Base-by-base conservation (phyloP, 2,113 vertebrate species). In the Brachionichthys hirsutus region DNA sequence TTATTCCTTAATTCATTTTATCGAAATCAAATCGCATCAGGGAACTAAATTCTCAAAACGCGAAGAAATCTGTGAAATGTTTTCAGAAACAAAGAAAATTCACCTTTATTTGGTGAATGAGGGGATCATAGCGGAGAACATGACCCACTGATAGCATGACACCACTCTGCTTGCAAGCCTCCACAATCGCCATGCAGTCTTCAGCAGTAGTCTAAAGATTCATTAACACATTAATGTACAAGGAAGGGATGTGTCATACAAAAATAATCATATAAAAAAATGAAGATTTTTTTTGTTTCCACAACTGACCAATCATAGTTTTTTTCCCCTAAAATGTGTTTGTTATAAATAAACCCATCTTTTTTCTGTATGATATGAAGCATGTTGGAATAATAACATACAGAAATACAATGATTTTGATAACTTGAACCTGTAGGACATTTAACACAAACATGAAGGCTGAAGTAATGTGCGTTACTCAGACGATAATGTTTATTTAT, bases 71-170 rank as follows among this genome's bases (percentile, higher is more conserved):
- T 4, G 12, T 15, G 1, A 20, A 7, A 40, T 9, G 6, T 51
- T 47, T 58, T 38, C 13, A 43, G 10, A 14, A 35, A 35, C 3
- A 15, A 6, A 54, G 18, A 53, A 9, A 9, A 3, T 51, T 78
- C 68, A 94, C 93, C 87, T 92, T 94, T 58, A 93, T 92, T 76
- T 89, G 88, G 69, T 70, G 80, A 48, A 90, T 88, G 22, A 77
- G 14, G 1, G 93, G 93, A 67, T 92, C 89, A 13, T 94, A 94
- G 2, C 91, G 89, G 12, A 93, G 89, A 38, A 94, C 92, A 30
- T 94, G 93, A 56, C 92, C 91, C 40, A 94, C 93, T 0, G 87
- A 78, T 0, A 94, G 89, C 40, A 93, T 91, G 51, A 93, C 88
- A 1, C 80, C 70, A 12, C 66, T 86, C 60, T 88, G 72, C 67